Percentiles rank a stretch among this genome's conserved stretches.
Conservation (phyloP, 2,888 invertebrate genomes). For the Crocallis elinguaria region DNA sequence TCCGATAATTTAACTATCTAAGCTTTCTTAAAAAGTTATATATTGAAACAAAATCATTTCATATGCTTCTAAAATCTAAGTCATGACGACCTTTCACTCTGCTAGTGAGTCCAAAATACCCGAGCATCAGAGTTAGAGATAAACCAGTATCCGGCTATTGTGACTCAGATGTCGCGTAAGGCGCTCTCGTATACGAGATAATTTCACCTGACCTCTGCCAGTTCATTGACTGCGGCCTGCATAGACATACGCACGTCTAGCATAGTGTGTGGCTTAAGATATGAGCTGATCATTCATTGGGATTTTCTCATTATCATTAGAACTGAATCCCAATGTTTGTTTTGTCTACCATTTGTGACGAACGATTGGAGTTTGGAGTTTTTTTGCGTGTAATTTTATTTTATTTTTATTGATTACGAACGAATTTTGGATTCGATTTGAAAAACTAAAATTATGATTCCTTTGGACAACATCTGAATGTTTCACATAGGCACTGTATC, state of each 20-base stretch:
- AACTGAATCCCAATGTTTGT: too few species aligned
- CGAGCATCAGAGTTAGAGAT: conserved; percentile 58
- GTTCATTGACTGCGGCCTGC: conserved; percentile 83
- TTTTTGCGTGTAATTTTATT: too few species aligned
- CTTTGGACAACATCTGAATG: too few species aligned
- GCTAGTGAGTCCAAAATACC: conserved; percentile 54
- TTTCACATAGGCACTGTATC: too few species aligned
- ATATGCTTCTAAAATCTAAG: conserved; percentile 1
- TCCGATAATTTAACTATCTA: too few species aligned
- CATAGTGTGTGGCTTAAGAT: conserved; percentile 40
- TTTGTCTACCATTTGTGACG: too few species aligned
- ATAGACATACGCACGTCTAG: conserved; percentile 82
- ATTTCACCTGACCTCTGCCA: conserved; percentile 83
- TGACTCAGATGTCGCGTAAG: conserved; percentile 78
- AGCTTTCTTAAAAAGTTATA: too few species aligned
- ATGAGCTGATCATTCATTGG: not conserved
- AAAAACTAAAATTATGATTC: too few species aligned
- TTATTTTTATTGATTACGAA: too few species aligned
- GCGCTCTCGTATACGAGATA: conserved; percentile 70
- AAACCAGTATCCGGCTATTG: conserved; percentile 73
- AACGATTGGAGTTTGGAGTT: too few species aligned
- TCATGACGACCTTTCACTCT: conserved; percentile 19
- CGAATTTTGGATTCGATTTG: too few species aligned
- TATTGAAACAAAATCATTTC: conserved; percentile 1
- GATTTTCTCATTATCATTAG: not conserved